Evolutionary conservation across 1,140 invertebrate genomes (phyloP), one percentile per base, ranked within the genome.

Genomic region (Gryllus bimaculatus): DNA sequence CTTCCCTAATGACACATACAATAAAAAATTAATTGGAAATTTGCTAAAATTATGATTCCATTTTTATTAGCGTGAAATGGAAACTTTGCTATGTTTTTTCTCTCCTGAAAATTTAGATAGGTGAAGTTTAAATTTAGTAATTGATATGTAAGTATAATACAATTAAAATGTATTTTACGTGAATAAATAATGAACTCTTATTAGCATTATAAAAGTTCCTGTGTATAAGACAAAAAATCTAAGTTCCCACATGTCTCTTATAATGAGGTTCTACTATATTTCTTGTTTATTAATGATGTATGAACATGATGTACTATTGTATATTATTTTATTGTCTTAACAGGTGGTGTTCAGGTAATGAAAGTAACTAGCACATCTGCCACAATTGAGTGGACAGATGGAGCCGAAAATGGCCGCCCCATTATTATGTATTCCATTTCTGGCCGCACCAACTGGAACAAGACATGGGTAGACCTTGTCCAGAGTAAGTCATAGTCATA

Each of bases 301-400:
- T 73, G 2, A 15, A 73, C 20, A 73, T 73, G 15, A 73, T 3
- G 20, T 18, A 13, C 21, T 13, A 10, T 1, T 75, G 74, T 26
- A 75, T 39, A 39, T 5, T 39, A 39, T 39, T 1, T 39, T 26
- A 78, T 79, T 66, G 47, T 76, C 39, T 47, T 78, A 73, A 78
- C 66, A 86, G 93, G 93, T 81, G 94, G 93, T 66, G 87, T 95
- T 10, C 91, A 93, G 84, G 92, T 95, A 7, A 87, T 92, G 13
- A 91, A 92, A 81, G 90, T 95, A 39, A 90, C 91, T 26, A 92
- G 92, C 82, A 92, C 89, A 39, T 93, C 92, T 8, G 93, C 93
- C 0, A 91, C 89, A 2, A 86, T 99, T 66, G 90, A 92, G 81
- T 98, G 96, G 96, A 96, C 94, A 0, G 95, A 97, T 86, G 95